A percentile compares a stretch with the other conserved stretches of the same genome.
Conservation (phyloP, 2,113 vertebrate species). For the Sylvicapra grimmia region DNA sequence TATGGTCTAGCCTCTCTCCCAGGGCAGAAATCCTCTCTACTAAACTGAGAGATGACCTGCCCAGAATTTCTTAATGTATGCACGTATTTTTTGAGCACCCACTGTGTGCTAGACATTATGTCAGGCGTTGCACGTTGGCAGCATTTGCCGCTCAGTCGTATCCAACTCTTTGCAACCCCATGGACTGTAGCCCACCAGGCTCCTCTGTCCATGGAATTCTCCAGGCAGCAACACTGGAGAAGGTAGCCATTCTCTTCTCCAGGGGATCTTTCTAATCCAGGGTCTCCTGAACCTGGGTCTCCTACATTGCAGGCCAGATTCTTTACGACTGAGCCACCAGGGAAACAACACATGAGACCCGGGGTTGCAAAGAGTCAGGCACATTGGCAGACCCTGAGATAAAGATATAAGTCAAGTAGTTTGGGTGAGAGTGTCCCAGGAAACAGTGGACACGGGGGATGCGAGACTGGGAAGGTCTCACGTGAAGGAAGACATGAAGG, state of each 20-base stretch:
- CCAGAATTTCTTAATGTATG: not conserved
- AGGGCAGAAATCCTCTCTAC: not conserved
- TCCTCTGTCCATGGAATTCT: not conserved
- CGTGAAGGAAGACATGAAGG: not conserved
- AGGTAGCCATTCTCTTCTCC: not conserved
- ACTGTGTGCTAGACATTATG: not conserved
- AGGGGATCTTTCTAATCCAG: not conserved
- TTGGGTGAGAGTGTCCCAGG: not conserved
- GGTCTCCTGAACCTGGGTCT: not conserved
- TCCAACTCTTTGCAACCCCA: not conserved
- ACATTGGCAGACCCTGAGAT: not conserved
- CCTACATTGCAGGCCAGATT: not conserved
- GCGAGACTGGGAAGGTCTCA: not conserved
- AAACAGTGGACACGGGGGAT: not conserved
- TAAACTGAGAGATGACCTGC: not conserved
- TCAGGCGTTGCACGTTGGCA: not conserved
- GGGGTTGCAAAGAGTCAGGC: not conserved
- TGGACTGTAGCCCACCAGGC: not conserved
- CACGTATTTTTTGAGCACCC: not conserved
- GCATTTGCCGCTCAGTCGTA: rapidly evolving
- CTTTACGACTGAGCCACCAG: not conserved
- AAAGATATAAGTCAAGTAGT: not conserved
- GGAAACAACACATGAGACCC: not conserved
- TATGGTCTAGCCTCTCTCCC: not conserved
- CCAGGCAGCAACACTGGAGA: not conserved